Conservation (phyloP, 2,797 vertebrate genomes). For the Sebastes cheni region DNA sequence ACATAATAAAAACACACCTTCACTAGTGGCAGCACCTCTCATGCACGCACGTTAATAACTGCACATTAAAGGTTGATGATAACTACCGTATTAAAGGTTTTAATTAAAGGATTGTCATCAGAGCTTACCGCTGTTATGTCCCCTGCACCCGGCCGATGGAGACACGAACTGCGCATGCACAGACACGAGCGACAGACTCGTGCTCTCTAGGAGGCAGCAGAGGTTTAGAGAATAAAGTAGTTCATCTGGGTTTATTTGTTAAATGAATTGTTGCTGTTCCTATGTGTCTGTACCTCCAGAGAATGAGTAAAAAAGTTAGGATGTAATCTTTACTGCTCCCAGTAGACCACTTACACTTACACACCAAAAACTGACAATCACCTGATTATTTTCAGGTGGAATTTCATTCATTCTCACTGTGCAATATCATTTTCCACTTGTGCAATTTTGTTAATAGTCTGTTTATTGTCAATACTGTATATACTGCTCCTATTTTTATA, state of each 20-base stretch:
- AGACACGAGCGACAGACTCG: background rate
- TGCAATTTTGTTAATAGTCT: too few relatives aligned
- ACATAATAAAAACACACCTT: background rate
- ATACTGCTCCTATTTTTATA: too few relatives aligned
- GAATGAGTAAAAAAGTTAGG: background rate
- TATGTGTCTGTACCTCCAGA: background rate
- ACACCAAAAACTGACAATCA: too few relatives aligned
- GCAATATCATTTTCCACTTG: too few relatives aligned
- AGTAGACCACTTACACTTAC: too few relatives aligned
- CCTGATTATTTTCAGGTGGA: too few relatives aligned
- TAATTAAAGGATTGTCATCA: slow-evolving; percentile 26
- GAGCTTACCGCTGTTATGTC: slow-evolving; percentile 65
- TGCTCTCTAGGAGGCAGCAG: background rate
- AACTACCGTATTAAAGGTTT: background rate
- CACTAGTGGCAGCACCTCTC: background rate
- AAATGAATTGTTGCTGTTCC: background rate
- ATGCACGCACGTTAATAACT: fast-evolving
- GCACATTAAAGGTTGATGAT: background rate
- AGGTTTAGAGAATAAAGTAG: background rate
- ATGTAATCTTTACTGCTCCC: too few relatives aligned
- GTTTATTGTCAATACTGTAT: too few relatives aligned
- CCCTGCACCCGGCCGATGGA: slow-evolving; percentile 56
- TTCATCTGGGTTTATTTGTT: background rate
- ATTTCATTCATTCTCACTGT: too few relatives aligned
- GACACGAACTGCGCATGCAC: slow-evolving; percentile 66